A percentile compares a stretch with the other conserved stretches of the same genome.
Conservation (phyloP, 2,888 invertebrate species). For the Orchestes rusci region DNA sequence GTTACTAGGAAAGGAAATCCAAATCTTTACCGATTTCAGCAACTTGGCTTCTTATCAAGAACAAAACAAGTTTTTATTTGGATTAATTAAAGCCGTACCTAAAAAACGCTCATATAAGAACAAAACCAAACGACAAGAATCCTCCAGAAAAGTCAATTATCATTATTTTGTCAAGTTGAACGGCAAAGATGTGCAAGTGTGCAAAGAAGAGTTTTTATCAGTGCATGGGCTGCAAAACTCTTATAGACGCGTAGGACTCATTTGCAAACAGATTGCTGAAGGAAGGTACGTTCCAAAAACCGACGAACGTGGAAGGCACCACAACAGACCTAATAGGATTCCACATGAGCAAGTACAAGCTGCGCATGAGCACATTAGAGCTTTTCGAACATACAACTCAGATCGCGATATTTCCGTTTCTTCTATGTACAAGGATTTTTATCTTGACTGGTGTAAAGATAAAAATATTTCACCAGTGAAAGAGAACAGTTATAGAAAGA, state of each 20-base stretch:
- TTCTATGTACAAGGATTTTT: constrained; percentile 6
- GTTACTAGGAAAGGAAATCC: constrained; percentile 6
- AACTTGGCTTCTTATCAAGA: constrained; percentile 18
- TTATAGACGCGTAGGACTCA: constrained; percentile 10
- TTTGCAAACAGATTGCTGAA: constrained; percentile 10
- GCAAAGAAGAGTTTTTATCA: constrained; percentile 13
- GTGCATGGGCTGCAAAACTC: constrained; percentile 19
- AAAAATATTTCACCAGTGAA: constrained; percentile 9
- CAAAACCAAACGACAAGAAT: constrained; percentile 18
- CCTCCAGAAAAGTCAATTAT: constrained; percentile 6
- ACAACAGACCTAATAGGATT: constrained; percentile 14
- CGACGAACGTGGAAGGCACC: constrained; percentile 15
- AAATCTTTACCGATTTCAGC: constrained; percentile 18
- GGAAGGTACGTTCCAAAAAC: constrained; percentile 9
- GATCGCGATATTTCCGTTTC: constrained; percentile 4
- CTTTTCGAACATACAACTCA: constrained; percentile 19
- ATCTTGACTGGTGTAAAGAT: constrained; percentile 7
- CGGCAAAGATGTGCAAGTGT: constrained; percentile 6
- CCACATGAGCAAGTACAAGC: constrained; percentile 10
- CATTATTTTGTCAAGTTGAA: constrained; percentile 4
- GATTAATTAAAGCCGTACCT: constrained; percentile 12
- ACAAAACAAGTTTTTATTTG: constrained; percentile 21
- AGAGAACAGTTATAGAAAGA: constrained; percentile 4
- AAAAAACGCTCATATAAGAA: constrained; percentile 21
- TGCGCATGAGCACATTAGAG: constrained; percentile 14